Evolutionary conservation across 1,140 invertebrate genomes (phyloP).

Genomic region (Rhizoglyphus robini): DNA sequence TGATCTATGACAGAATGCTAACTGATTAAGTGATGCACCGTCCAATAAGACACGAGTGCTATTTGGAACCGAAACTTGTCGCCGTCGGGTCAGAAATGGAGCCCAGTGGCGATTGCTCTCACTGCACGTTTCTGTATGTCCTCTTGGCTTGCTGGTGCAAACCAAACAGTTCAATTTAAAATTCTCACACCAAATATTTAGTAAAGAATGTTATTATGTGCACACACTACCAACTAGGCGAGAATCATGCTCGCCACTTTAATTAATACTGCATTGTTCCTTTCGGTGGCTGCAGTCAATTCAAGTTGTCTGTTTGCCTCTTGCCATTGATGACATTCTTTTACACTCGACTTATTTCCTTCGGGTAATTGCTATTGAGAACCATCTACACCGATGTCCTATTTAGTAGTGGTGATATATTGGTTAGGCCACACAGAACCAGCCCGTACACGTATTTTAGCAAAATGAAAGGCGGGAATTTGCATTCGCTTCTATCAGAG

Average conservation of each 20-base stretch:
- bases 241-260: neutral
- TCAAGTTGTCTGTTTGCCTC: too few species aligned
- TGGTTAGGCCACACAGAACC: too few species aligned
- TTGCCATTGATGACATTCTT: neutral
- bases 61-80: too few species aligned
- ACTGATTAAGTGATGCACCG: neutral
- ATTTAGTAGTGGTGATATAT: too few species aligned
- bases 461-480: conserved; percentile 14
- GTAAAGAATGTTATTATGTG: too few species aligned
- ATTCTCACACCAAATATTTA: neutral
- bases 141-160: neutral
- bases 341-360: neutral
- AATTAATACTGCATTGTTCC: conserved; percentile 9
- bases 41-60: neutral
- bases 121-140: neutral
- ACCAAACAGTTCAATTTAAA: neutral
- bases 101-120: too few species aligned
- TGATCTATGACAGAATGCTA: neutral
- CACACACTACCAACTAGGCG: too few species aligned
- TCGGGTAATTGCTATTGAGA: too few species aligned
- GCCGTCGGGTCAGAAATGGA: neutral
- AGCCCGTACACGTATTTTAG: neutral
- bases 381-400: too few species aligned
- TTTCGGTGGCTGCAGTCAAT: neutral
- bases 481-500: too few species aligned